A percentile compares a stretch with the other conserved stretches of the same genome.
Evolutionary conservation across 2,797 vertebrate species (phyloP).

Genomic region (Cichlasoma orientale): DNA sequence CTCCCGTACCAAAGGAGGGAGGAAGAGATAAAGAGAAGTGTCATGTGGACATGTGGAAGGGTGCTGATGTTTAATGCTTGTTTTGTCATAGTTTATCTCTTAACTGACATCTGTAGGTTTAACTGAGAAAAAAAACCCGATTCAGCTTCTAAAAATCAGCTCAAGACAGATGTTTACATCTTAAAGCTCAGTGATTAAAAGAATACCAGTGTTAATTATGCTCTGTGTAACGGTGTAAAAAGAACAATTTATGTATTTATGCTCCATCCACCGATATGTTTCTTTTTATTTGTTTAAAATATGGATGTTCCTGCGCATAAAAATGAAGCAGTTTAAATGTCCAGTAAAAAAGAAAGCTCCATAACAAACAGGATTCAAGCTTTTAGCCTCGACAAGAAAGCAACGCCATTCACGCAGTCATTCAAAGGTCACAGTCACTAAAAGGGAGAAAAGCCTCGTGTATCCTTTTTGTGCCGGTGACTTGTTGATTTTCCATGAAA

Average conservation of each 20-base stretch:
- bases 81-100: constrained; percentile 21
- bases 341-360: constrained; percentile 36
- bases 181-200: neutral
- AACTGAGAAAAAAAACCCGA: neutral
- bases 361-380: constrained; percentile 47
- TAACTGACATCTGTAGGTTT: constrained; percentile 39
- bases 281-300: neutral
- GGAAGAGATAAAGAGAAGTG: constrained; percentile 41
- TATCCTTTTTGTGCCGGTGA: constrained; percentile 61
- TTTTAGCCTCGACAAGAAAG: constrained; percentile 43
- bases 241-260: neutral
- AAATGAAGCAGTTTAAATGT: constrained; percentile 20
- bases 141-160: constrained; percentile 42
- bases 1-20: constrained; percentile 23
- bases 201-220: neutral
- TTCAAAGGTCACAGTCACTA: constrained; percentile 12
- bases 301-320: neutral
- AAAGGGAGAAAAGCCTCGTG: constrained; percentile 46
- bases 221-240: neutral
- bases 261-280: neutral
- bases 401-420: constrained; percentile 34
- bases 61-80: constrained; percentile 72
- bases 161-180: constrained; percentile 37
- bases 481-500: constrained; percentile 73
- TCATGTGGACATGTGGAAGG: constrained; percentile 39